Base-by-base conservation (phyloP, 2,888 invertebrate species). In the Heliconius erato region DNA sequence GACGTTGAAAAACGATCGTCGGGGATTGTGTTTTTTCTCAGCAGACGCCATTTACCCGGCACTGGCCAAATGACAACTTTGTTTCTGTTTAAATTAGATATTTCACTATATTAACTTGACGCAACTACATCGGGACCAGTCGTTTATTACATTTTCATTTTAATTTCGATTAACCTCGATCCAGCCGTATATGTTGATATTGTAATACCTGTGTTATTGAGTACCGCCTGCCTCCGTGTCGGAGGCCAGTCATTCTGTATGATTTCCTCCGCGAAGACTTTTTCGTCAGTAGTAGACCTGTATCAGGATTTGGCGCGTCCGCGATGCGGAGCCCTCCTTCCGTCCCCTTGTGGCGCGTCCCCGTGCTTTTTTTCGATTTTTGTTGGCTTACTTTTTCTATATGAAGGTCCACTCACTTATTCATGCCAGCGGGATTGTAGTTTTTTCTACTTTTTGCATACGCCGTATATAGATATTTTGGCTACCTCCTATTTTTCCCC, bases 401-500 rank as follows among this genome's bases (percentile, higher is more conserved):
- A 94, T 94, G 94, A 93, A 93, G 92, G 94, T 94, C 92, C 93
- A 92, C 94, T 95, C 94, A 95, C 91, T 95, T 95, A 95, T 95
- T 95, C 95, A 95, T 94, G 93, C 93, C 94, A 92, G 92, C 93
- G 94, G 94, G 92, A 95, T 94, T 94, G 92, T 95, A 93, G 92
- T 93, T 94, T 94, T 94, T 93, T 91, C 90, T 89, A 90, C 91
- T 91, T 92, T 95, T 94, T 93, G 91, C 92, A 92, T 93, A 90
- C 91, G 89, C 92, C 92, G 92, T 93, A 92, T 94, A 95, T 95
- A 95, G 94, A 95, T 95, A 95, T 95, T 95, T 95, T 94, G 94
- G 94, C 92, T 91, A 92, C 92, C 94, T 93, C 92, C 94, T 95
- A 94, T 95, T 94, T 95, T 94, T 94, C 92, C 92, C 89, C 92